phyloP scores from a whole-genome alignment of 2,888 invertebrate species.

The Proisotoma minuta region DNA sequence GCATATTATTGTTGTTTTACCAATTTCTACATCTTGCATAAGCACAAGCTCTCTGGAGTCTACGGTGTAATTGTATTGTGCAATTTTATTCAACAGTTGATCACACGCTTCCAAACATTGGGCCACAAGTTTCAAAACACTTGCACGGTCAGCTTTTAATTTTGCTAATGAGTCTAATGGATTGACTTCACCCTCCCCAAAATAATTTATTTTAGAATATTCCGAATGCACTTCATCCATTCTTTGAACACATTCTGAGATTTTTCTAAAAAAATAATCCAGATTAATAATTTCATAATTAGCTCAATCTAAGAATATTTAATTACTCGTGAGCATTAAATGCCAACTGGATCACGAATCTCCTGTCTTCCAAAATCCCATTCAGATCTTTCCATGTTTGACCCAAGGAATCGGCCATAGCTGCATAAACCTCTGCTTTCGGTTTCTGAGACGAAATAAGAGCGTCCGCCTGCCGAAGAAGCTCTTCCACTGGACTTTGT shows the following conservation, averaged over 20 bases:
- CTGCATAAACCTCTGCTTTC: constrained; percentile 67
- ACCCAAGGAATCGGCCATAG: constrained; percentile 67
- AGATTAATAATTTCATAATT: too few species aligned
- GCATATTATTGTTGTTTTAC: constrained; percentile 11
- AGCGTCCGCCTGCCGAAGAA: constrained; percentile 79
- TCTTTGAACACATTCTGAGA: constrained; percentile 19
- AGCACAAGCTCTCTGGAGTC: constrained; percentile 39
- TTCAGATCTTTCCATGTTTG: constrained; percentile 57
- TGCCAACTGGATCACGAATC: constrained; percentile 31
- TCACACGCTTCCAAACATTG: constrained; percentile 31
- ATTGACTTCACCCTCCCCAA: constrained; percentile 24
- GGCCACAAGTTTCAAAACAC: constrained; percentile 27
- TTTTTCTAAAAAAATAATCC: too few species aligned
- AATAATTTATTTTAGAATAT: constrained; percentile 31
- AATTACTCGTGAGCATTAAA: constrained; percentile 33
- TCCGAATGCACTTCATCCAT: constrained; percentile 33
- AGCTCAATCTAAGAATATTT: background rate
- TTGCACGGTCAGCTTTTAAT: constrained; percentile 29
- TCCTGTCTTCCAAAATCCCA: constrained; percentile 55
- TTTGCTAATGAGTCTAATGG: constrained; percentile 19
- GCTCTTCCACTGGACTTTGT: constrained; percentile 81
- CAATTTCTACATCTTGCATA: constrained; percentile 31
- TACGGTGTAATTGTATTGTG: constrained; percentile 28
- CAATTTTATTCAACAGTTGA: constrained; percentile 32
- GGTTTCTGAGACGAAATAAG: constrained; percentile 72